Conservation (phyloP, 2,113 vertebrate genomes). For the Rallus limicola region DNA sequence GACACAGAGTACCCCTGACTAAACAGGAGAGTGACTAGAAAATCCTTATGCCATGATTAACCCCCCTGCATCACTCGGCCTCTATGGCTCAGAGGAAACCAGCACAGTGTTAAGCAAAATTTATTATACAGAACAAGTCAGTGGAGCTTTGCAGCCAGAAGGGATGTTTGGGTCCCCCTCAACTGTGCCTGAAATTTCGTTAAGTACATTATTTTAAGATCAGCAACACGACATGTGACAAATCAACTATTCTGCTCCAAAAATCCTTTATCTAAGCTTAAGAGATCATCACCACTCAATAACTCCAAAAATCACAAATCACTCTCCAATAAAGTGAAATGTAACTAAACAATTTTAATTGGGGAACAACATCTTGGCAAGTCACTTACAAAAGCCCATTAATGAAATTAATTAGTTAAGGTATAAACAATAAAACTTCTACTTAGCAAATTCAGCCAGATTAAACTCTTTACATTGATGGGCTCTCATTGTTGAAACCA, state of each 20-base stretch:
- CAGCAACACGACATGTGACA: background rate
- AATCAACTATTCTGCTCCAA: background rate
- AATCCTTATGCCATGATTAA: background rate
- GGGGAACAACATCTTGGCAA: background rate
- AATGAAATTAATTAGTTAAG: constrained; percentile 29
- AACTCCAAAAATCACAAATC: background rate
- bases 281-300: background rate
- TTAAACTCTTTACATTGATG: background rate
- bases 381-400: background rate
- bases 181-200: background rate
- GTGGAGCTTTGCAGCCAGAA: background rate
- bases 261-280: background rate
- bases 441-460: background rate
- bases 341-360: background rate
- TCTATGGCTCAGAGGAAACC: background rate
- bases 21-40: background rate
- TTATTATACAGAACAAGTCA: background rate
- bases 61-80: background rate
- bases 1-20: background rate
- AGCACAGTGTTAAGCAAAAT: background rate
- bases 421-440: constrained; percentile 17
- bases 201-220: background rate
- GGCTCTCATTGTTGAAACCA: background rate
- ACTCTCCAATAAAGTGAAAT: background rate
- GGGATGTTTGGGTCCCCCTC: background rate